Conservation (phyloP, 2,113 vertebrate genomes). For the Hipposideros armiger region DNA sequence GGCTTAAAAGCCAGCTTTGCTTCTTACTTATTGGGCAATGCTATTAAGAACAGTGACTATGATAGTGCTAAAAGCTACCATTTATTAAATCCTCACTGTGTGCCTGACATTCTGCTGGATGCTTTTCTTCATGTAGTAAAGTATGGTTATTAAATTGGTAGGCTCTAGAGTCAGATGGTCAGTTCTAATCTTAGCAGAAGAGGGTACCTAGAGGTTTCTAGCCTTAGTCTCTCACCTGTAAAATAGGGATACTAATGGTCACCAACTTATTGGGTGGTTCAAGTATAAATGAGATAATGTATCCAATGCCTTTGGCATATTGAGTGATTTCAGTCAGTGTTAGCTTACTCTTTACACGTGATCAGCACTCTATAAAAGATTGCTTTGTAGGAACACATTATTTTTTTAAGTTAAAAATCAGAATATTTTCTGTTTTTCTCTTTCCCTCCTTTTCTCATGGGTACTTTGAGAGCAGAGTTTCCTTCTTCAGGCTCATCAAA, state of each 20-base stretch:
- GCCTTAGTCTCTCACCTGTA: neutral
- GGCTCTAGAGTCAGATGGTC: neutral
- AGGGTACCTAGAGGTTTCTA: neutral
- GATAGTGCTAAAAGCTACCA: neutral
- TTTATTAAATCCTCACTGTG: neutral
- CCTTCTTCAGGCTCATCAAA: neutral
- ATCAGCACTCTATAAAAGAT: neutral
- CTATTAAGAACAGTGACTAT: neutral
- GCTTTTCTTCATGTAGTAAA: neutral
- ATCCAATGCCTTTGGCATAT: neutral
- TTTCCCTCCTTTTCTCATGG: neutral
- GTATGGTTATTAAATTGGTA: neutral
- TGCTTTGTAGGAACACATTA: neutral
- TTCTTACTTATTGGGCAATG: neutral
- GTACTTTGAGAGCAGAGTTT: neutral
- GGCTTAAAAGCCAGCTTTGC: neutral
- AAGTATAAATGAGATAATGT: neutral
- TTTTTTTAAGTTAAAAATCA: slow-evolving; percentile 8
- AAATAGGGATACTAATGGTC: neutral
- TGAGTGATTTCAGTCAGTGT: neutral
- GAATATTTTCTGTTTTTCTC: neutral
- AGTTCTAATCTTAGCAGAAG: slow-evolving; percentile 22
- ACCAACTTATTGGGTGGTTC: neutral
- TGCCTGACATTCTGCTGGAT: neutral
- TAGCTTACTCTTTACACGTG: neutral